Base-by-base conservation (phyloP, 2,888 invertebrate genomes). In the Nomada ferruginata region DNA sequence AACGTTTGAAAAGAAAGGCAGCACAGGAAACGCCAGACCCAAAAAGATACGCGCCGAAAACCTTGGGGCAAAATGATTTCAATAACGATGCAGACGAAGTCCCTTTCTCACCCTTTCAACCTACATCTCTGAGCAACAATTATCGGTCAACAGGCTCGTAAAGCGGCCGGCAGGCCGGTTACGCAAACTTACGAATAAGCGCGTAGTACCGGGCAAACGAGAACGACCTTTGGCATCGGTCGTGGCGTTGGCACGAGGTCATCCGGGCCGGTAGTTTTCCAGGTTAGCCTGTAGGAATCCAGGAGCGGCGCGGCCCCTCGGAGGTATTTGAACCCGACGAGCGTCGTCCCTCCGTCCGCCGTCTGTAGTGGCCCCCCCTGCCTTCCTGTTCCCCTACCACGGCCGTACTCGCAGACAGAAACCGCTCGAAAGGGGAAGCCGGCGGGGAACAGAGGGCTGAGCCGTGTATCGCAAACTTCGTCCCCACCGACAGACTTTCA, bases 241-340 rank as follows among this genome's bases (percentile, higher is more conserved):
- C 23, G 59, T n/a, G 64, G 72, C 74, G 79, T 71, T 61, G 82
- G 76, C 76, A 83, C 79, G 83, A 83, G 84, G 84, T 84, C 82
- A 83, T 79, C 83, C 79, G 76, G 81, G 81, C 74, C 79, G 79
- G 85, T 86, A 85, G 85, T 83, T 83, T 83, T 75, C 79, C 87
- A 87, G 80, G 78, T 81, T 85, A 71, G 76, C 74, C 76, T 79
- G 74, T 79, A 79, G 84, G 83, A 87, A 86, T 87, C 86, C 86
- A 87, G 79, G 83, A 85, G 85, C 83, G 79, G 79, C 82, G 83
- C 75, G 86, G 84, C 81, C 85, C 83, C 82, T 85, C 85, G 74
- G 88, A 90, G 90, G 91, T 91, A 91, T 91, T 91, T 90, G 90
- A 91, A 90, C 91, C 85, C 89, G 82, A 71, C 77, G 59, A 66